Evolutionary conservation across 2,113 vertebrate genomes (phyloP).

Genomic region (Junco hyemalis): DNA sequence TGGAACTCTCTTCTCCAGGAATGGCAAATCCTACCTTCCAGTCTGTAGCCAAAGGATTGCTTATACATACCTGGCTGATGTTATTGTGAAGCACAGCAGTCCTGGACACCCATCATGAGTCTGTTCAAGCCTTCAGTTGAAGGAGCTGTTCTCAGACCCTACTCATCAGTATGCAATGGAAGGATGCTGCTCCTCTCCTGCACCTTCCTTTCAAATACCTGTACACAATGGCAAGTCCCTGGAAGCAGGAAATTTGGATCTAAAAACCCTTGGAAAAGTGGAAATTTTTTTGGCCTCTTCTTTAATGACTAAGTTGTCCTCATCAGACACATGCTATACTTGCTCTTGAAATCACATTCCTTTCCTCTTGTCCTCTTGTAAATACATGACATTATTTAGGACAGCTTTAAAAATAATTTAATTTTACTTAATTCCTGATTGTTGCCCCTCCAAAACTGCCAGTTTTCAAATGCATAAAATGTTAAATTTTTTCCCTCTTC

Average conservation of each 20-base stretch:
- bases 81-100: neutral
- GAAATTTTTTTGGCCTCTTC: neutral
- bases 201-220: neutral
- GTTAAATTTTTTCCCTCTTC: neutral
- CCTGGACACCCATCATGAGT: fast-evolving
- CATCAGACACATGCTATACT: neutral
- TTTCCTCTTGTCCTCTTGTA: neutral
- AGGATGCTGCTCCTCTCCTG: neutral
- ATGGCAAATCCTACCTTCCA: neutral
- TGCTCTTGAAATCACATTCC: neutral
- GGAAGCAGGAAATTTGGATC: neutral
- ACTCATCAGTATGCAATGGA: neutral
- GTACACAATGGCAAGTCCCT: neutral
- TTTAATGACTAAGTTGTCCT: neutral
- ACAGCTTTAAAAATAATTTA: neutral
- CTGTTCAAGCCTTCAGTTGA: neutral
- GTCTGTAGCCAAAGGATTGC: neutral
- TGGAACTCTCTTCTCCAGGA: neutral
- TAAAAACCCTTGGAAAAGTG: neutral
- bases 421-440: neutral
- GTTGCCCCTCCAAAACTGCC: neutral
- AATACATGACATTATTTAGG: neutral
- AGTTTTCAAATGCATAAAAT: neutral
- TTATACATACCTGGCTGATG: neutral
- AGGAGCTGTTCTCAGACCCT: neutral